phyloP scores from a whole-genome alignment of 2,113 vertebrate genomes.

The Mugil cephalus region DNA sequence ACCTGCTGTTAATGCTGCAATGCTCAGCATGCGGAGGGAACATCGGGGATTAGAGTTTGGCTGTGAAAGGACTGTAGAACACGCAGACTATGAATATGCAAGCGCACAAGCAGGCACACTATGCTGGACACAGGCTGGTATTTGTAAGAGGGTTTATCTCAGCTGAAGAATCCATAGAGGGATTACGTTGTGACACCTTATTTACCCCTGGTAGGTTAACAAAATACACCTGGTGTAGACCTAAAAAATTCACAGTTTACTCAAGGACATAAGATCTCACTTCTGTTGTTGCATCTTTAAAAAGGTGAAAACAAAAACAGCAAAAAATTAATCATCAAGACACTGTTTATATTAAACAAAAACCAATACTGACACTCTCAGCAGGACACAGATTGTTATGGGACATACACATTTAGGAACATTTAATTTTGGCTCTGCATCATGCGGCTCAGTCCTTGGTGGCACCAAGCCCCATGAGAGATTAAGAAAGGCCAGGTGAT shows the following conservation, averaged over 20 bases:
- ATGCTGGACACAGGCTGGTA: neutral
- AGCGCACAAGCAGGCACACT: neutral
- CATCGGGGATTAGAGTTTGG: slow-evolving; percentile 39
- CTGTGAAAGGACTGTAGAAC: slow-evolving; percentile 6
- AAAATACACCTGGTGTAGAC: slow-evolving; percentile 11
- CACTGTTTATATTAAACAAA: neutral
- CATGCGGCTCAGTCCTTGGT: slow-evolving; percentile 10
- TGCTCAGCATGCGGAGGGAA: slow-evolving; percentile 23
- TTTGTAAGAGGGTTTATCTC: slow-evolving; percentile 11
- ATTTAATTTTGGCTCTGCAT: slow-evolving; percentile 16
- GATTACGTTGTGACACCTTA: neutral
- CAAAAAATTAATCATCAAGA: neutral
- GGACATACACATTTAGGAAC: slow-evolving; percentile 1
- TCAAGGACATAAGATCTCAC: neutral
- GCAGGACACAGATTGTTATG: neutral
- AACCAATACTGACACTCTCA: neutral
- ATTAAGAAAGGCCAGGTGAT: slow-evolving; percentile 41
- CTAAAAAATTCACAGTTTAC: neutral
- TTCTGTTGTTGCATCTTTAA: neutral
- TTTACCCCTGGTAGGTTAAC: neutral
- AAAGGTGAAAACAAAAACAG: neutral
- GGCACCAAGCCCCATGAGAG: slow-evolving; percentile 5
- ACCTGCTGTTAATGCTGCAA: slow-evolving; percentile 49
- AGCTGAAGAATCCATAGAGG: slow-evolving; percentile 10
- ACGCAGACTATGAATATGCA: slow-evolving; percentile 8